Evolutionary conservation across 2,113 vertebrate species (phyloP).

Genomic region (Cynopterus brachyotis): DNA sequence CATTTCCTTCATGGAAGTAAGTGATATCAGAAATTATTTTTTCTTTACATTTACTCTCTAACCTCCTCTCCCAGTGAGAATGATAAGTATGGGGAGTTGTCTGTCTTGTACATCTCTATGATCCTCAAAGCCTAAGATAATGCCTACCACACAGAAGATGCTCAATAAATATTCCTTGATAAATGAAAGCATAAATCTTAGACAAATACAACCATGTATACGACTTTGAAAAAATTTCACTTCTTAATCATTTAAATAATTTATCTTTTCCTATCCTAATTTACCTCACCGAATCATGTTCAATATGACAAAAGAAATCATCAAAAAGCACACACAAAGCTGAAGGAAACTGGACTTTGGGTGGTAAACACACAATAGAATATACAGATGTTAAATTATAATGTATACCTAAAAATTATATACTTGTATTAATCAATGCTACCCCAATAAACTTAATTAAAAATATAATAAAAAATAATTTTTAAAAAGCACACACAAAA

Average conservation of each 20-base stretch:
- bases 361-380: too few species aligned
- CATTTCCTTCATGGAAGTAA: not conserved
- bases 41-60: not conserved
- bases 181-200: not conserved
- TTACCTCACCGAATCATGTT: not conserved
- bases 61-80: not conserved
- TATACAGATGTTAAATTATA: too few species aligned
- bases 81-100: not conserved
- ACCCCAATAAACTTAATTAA: too few species aligned
- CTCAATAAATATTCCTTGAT: not conserved
- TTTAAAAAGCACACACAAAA: not conserved
- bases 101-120: not conserved
- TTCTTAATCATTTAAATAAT: slow-evolving; percentile 35
- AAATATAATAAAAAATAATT: too few species aligned
- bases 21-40: not conserved
- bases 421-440: too few species aligned
- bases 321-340: not conserved
- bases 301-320: slow-evolving; percentile 20
- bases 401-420: too few species aligned
- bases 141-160: not conserved
- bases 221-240: not conserved
- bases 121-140: not conserved
- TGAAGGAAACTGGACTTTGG: too few species aligned
- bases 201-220: not conserved
- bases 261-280: not conserved